These are phyloP conservation scores for Verasper variegatus DNA, from an alignment of 2,113 vertebrate genomes.

Conservation along the genomic window DNA sequence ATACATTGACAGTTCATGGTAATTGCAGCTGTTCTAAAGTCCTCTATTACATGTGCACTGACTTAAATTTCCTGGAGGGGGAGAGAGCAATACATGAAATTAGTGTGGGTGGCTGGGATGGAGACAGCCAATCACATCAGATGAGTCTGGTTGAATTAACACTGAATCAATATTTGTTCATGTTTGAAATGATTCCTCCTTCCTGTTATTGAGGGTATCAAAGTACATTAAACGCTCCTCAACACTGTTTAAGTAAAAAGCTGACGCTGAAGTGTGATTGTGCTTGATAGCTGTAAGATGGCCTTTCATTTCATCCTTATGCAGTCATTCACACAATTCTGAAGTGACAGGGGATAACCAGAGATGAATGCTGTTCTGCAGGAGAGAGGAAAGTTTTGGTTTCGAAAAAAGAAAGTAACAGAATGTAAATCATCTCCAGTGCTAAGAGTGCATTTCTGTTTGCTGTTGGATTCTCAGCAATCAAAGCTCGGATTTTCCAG, in stretches of 20 bases:
- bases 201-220: slow-evolving; percentile 4
- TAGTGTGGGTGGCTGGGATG: slow-evolving; percentile 2
- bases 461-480: slow-evolving; percentile 45
- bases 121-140: slow-evolving; percentile 24
- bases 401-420: neutral
- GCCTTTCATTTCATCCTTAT: slow-evolving; percentile 12
- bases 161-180: slow-evolving; percentile 20
- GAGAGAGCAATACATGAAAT: slow-evolving; percentile 48
- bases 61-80: slow-evolving; percentile 55
- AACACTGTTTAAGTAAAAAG: slow-evolving; percentile 36
- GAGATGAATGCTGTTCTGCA: slow-evolving; percentile 12
- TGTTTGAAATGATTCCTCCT: slow-evolving; percentile 30
- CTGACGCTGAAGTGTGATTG: slow-evolving; percentile 29
- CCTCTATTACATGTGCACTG: slow-evolving; percentile 57
- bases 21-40: slow-evolving; percentile 71
- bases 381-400: slow-evolving; percentile 8
- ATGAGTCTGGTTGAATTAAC: slow-evolving; percentile 11
- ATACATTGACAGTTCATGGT: slow-evolving; percentile 64
- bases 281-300: slow-evolving; percentile 8
- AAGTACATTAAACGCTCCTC: slow-evolving; percentile 18
- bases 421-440: too few species aligned
- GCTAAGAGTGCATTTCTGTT: slow-evolving; percentile 17
- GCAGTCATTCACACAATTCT: slow-evolving; percentile 18
- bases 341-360: neutral
- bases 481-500: slow-evolving; percentile 60